Conservation (phyloP, 2,113 vertebrate genomes). For the Calypte anna region DNA sequence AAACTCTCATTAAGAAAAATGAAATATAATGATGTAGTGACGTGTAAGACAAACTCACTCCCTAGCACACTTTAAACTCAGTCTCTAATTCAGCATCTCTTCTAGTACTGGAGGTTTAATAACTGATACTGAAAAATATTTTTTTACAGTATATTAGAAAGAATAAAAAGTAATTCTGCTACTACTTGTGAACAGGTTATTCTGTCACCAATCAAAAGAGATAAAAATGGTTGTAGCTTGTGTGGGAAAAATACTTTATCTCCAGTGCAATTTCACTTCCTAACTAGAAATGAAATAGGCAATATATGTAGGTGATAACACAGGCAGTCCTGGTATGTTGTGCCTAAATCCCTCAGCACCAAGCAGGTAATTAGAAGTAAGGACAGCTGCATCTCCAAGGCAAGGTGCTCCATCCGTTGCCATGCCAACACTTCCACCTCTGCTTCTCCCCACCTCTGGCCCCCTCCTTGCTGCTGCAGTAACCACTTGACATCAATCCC, state of each 20-base stretch:
- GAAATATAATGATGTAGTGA: background rate
- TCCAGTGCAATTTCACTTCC: background rate
- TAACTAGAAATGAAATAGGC: background rate
- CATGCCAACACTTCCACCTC: conserved; percentile 15
- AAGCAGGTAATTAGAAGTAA: background rate
- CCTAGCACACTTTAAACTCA: background rate
- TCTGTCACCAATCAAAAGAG: background rate
- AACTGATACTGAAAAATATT: background rate
- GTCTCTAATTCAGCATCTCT: background rate
- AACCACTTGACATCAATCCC: conserved; percentile 30
- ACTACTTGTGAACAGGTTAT: background rate
- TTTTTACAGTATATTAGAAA: background rate
- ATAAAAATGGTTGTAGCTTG: background rate
- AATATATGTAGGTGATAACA: background rate
- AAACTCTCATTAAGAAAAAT: background rate
- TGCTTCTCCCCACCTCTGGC: background rate
- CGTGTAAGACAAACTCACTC: background rate
- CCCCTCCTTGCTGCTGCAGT: conserved; percentile 27
- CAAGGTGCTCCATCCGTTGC: conserved; percentile 10
- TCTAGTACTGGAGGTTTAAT: background rate
- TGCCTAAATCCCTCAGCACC: background rate
- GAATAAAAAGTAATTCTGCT: background rate
- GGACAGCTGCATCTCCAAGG: background rate
- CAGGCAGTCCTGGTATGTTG: background rate
- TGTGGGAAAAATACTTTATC: background rate